Evolutionary conservation across 1,140 invertebrate species (phyloP).

Genomic region (Portunus trituberculatus): DNA sequence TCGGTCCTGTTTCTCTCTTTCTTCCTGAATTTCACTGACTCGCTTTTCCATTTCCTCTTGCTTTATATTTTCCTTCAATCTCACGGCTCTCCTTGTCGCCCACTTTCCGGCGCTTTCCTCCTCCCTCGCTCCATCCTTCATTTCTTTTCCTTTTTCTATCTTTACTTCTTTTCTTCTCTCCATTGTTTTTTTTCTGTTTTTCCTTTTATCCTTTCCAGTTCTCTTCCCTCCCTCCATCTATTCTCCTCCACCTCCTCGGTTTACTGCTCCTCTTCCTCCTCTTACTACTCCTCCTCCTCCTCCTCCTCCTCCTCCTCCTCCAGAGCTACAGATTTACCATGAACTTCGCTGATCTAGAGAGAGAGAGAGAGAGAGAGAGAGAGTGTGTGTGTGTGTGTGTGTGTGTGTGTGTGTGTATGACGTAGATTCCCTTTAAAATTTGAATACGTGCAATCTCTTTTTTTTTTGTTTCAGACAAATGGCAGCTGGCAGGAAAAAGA

Average conservation of each 20-base stretch:
- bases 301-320: not conserved
- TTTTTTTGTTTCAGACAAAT: conserved; percentile 35
- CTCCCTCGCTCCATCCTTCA: too few relatives aligned
- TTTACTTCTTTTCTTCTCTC: too few relatives aligned
- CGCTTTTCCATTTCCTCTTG: conserved; percentile 10
- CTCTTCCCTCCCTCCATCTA: not conserved
- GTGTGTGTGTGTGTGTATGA: not conserved
- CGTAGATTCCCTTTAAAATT: not conserved
- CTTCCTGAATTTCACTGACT: not conserved
- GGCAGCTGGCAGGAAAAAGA: conserved; percentile 5
- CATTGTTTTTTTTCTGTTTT: too few relatives aligned
- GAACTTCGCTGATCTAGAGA: not conserved
- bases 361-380: conserved; percentile 2
- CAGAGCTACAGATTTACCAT: not conserved
- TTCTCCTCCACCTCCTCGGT: not conserved
- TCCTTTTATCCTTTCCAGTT: too few relatives aligned
- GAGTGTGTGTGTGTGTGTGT: not conserved
- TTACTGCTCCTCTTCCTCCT: not conserved
- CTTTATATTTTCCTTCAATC: not conserved
- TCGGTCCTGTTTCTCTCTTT: not conserved
- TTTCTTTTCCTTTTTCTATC: too few relatives aligned
- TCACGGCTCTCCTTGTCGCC: not conserved
- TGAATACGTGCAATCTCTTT: not conserved
- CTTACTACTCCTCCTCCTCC: not conserved
- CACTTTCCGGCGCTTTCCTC: not conserved